Base-by-base conservation (phyloP, 2,888 invertebrate genomes). In the Orchesellides sinensis region DNA sequence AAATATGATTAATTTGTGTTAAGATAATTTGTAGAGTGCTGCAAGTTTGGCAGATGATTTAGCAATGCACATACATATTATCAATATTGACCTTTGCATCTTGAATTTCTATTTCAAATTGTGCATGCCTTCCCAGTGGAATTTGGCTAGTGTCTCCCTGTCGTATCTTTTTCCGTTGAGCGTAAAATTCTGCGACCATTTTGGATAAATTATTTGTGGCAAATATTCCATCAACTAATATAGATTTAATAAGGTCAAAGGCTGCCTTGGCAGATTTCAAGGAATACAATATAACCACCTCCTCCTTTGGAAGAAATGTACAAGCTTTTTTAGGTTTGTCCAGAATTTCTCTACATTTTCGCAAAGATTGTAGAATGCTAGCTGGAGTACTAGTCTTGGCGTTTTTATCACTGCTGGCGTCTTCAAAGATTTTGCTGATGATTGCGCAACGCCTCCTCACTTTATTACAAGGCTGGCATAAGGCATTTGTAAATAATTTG, bases 41-140 rank as follows among this genome's bases (percentile, higher is more conserved):
- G 25, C n/a, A 19, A 14, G 3, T 21, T 56, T 27, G 17, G 17
- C 5, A 14, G 23, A 27, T 56, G 12, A 19, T 27, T 4, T 23
- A n/a, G n/a, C n/a, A n/a, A n/a, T n/a, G n/a, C n/a, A n/a, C 40
- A 14, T 78, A 78, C 78, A 78, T 70, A 2, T 21, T 32, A n/a
- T 59, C 63, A 17, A 35, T 56, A 19, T 78, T 23, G 8, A 35
- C 35, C 19, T 69, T 78, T 2, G 70, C 63, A 21, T 78, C 54
- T 19, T 61, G 52, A 0, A 78, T 40, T 10, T 59, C n/a, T 12
- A 78, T 49, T 35, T 78, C 70, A 40, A 78, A 78, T 12, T 32
- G 0, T 4, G 40, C 10, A 21, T 49, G 23, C 12, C 70, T 49
- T 17, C 25, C 5, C 3, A 52, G 0, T 10, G 78, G 78, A 35